Base-by-base conservation (phyloP, 1,140 invertebrate species). In the Galleria mellonella region DNA sequence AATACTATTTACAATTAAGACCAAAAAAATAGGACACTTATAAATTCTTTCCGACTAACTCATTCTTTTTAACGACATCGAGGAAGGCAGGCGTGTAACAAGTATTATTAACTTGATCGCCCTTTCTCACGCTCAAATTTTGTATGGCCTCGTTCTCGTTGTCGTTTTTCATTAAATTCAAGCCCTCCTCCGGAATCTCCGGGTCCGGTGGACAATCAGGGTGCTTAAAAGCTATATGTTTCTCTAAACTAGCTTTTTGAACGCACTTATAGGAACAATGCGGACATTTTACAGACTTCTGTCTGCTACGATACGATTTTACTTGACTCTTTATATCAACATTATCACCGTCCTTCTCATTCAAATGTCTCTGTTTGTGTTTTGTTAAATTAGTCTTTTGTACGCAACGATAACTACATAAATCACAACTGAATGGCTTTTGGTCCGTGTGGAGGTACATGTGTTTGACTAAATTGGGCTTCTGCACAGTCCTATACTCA, bases 391-490 rank as follows among this genome's bases (percentile, higher is more conserved):
- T 87, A 0, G 86, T 87, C 42, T 87, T 87, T 43, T 87, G 86
- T 0, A 87, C 86, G 32, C 86, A 87, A 5, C 75, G 62, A 43
- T 87, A 87, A 51, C 62, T 89, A 43, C 91, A 92, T 33, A 88
- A 74, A 43, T 92, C 89, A 54, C 91, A 92, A 9, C 89, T 83
- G 49, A 89, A 92, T 0, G 91, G 90, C 33, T 90, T 88, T 52
- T 89, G 87, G 11, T 90, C 87, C 0, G 90, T 90, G 43, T 92
- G 91, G 12, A 89, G 90, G 61, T 91, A 88, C 62, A 89, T 84
- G 59, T 92, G 91, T 54, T 91, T 89, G 0, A 91, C 88, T 40
- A 89, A 66, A 2, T 89, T 88, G 0, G 86, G 87, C 58, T 91
- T 91, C 11, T 87, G 86, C 2, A 87, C 86, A 0, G 86, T 87